Conservation (phyloP, 2,888 invertebrate species). For the Eupithecia abbreviata region DNA sequence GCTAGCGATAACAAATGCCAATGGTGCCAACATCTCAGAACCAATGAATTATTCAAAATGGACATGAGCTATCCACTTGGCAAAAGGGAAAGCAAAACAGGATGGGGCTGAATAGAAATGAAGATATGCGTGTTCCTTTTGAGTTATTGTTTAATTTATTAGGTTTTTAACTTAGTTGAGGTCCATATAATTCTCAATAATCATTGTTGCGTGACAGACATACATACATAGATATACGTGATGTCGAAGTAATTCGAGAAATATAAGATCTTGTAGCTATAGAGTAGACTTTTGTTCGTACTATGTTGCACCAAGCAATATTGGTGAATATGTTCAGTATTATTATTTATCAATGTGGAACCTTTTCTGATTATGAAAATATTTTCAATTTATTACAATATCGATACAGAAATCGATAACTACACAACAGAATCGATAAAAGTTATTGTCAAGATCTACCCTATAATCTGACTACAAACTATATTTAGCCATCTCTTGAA, state of each 20-base stretch:
- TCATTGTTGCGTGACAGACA: neutral
- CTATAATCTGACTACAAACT: neutral
- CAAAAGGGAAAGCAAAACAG: constrained; percentile 42
- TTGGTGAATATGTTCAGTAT: too few species aligned
- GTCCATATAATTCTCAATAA: neutral
- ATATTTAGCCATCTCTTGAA: neutral
- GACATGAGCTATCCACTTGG: constrained; percentile 35
- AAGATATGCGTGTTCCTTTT: constrained; percentile 30
- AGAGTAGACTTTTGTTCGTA: neutral
- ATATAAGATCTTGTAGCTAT: neutral
- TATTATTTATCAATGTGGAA: too few species aligned
- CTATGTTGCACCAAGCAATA: too few species aligned
- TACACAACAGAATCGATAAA: too few species aligned
- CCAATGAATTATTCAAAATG: constrained; percentile 42
- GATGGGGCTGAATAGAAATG: constrained; percentile 41
- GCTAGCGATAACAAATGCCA: constrained; percentile 26
- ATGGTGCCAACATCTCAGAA: constrained; percentile 37
- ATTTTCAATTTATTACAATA: neutral
- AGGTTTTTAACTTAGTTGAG: neutral
- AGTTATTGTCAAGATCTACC: neutral
- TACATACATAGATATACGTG: neutral
- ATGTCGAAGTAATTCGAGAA: neutral
- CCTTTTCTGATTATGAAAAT: neutral
- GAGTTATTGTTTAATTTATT: constrained; percentile 17
- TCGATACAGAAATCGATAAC: neutral